phyloP scores from a whole-genome alignment of 2,113 vertebrate species.

The Desmodus rotundus region DNA sequence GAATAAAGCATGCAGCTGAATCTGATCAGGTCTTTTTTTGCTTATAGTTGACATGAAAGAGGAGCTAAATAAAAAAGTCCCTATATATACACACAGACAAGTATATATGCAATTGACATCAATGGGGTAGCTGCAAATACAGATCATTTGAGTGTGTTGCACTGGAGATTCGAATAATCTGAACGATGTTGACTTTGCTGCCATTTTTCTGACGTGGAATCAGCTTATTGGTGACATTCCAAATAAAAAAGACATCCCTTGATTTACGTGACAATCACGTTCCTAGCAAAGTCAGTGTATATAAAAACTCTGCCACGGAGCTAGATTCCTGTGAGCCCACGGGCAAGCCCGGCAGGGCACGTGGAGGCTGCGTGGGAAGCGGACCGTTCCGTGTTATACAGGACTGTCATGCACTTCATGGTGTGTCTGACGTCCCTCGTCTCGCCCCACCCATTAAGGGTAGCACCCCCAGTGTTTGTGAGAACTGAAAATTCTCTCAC shows the following conservation, averaged over 20 bases:
- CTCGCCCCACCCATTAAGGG: not conserved
- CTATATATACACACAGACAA: not conserved
- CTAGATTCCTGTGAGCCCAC: not conserved
- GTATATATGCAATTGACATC: not conserved
- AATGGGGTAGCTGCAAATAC: not conserved
- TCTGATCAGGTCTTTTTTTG: not conserved
- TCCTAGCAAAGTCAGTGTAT: not conserved
- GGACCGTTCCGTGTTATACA: fast-evolving
- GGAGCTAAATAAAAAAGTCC: not conserved
- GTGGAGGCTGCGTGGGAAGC: not conserved
- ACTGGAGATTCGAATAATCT: not conserved
- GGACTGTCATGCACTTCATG: not conserved
- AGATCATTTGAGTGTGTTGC: not conserved
- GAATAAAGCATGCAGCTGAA: not conserved
- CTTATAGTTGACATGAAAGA: not conserved
- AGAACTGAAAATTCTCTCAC: not conserved
- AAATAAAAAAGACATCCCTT: not conserved
- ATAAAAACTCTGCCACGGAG: not conserved
- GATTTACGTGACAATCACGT: not conserved
- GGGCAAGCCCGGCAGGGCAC: not conserved
- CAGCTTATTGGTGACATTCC: not conserved
- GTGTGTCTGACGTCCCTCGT: not conserved
- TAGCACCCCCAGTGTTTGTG: not conserved
- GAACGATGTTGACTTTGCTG: not conserved
- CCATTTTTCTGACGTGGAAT: not conserved